A percentile compares a stretch with the other conserved stretches of the same genome.
These are phyloP conservation scores for Neolamprologus sp. DNA, from an alignment of 2,113 vertebrate species.

Conservation along the genomic window DNA sequence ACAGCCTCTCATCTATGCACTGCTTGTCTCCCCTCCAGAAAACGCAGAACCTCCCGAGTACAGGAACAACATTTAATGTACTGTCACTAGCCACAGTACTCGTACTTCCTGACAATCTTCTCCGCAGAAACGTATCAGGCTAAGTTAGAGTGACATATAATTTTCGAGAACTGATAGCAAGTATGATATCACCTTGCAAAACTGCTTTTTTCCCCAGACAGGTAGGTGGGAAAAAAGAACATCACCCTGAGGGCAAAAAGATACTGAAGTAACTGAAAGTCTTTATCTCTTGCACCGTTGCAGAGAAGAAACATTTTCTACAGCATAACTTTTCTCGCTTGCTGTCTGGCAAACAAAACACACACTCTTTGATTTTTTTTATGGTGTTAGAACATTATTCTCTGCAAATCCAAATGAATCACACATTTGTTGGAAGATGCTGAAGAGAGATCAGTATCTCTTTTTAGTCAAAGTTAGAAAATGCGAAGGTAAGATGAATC, in stretches of 20 bases:
- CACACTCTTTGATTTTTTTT: constrained; percentile 5
- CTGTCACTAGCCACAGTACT: constrained; percentile 12
- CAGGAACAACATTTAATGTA: constrained; percentile 7
- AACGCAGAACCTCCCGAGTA: background rate
- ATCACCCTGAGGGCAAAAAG: constrained; percentile 47
- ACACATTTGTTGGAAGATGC: background rate
- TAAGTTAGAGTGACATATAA: constrained; percentile 68
- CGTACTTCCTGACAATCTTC: constrained; percentile 20
- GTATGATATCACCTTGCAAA: constrained; percentile 62
- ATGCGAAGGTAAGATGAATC: background rate
- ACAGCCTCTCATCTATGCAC: background rate
- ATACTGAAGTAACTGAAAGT: constrained; percentile 49
- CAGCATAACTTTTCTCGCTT: constrained; percentile 9
- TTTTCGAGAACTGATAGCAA: constrained; percentile 66
- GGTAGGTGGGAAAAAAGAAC: constrained; percentile 37
- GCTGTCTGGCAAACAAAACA: constrained; percentile 26
- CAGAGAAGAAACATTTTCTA: constrained; percentile 35
- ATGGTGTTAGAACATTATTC: background rate
- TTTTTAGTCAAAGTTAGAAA: constrained; percentile 8
- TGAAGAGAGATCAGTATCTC: background rate
- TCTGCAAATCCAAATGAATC: constrained; percentile 7
- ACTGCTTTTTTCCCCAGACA: constrained; percentile 47
- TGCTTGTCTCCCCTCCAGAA: background rate
- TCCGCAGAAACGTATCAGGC: constrained; percentile 38
- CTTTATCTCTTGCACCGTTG: constrained; percentile 51